Conservation (phyloP, 2,113 vertebrate genomes). For the Capreolus pygargus region DNA sequence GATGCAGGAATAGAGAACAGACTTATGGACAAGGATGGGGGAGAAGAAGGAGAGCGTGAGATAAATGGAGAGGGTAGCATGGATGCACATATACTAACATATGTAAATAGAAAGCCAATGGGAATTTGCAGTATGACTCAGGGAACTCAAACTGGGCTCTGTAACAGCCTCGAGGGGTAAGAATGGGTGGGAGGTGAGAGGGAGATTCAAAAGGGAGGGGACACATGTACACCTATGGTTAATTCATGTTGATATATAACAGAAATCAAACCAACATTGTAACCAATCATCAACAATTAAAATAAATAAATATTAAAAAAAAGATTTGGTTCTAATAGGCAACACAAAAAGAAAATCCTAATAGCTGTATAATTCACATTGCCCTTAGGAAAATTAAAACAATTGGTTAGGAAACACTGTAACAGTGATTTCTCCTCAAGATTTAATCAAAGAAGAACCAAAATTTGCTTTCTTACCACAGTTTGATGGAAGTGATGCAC, state of each 20-base stretch:
- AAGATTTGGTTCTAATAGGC: neutral
- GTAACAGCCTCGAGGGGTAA: neutral
- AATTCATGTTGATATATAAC: neutral
- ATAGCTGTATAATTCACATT: neutral
- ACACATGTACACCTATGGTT: neutral
- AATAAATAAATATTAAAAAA: neutral
- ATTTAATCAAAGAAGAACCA: neutral
- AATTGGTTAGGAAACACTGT: neutral
- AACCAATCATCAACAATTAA: neutral
- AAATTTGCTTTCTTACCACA: neutral
- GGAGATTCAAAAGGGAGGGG: neutral
- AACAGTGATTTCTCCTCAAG: neutral
- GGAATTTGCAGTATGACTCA: neutral
- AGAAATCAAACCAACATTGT: neutral
- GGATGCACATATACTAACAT: neutral
- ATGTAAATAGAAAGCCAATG: neutral
- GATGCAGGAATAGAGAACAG: neutral
- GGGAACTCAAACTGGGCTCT: neutral
- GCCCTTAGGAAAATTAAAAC: neutral
- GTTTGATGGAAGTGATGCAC: neutral
- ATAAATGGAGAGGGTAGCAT: neutral
- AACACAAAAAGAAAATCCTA: neutral
- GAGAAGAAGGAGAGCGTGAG: neutral
- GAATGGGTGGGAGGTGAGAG: neutral
- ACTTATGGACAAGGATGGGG: neutral